A percentile compares a stretch with the other conserved stretches of the same genome.
Evolutionary conservation across 2,888 invertebrate genomes (phyloP).

Genomic region (Lithosia quadra): DNA sequence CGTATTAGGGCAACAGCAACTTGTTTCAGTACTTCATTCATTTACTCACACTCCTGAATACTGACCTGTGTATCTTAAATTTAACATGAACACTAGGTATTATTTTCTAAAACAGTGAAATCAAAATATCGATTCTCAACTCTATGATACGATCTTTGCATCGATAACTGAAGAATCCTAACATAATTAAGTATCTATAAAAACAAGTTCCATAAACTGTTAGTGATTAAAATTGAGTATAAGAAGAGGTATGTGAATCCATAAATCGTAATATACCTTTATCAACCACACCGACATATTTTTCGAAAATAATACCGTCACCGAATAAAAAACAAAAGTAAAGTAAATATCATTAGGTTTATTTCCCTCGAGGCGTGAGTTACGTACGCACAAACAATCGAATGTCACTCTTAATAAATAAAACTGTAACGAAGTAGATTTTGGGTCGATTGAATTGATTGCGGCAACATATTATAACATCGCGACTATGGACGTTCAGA

Average conservation of each 20-base stretch:
- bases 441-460: slow-evolving; percentile 7
- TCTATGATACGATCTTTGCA: neutral
- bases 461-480: neutral
- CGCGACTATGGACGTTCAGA: neutral
- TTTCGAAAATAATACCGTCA: neutral
- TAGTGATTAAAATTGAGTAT: too few relatives aligned
- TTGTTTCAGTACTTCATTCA: slow-evolving; percentile 6
- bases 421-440: neutral
- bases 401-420: slow-evolving; percentile 19
- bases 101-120: neutral
- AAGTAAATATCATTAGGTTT: slow-evolving; percentile 16
- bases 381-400: slow-evolving; percentile 15
- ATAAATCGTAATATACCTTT: too few relatives aligned
- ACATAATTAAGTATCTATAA: too few relatives aligned
- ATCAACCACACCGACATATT: neutral
- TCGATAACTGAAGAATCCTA: too few relatives aligned
- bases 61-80: slow-evolving; percentile 15
- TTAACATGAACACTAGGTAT: neutral
- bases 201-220: neutral
- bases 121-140: neutral
- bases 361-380: slow-evolving; percentile 15
- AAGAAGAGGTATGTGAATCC: too few relatives aligned
- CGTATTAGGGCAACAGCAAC: slow-evolving; percentile 7
- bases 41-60: neutral
- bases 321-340: slow-evolving; percentile 6